Conservation (phyloP, 2,888 invertebrate genomes). For the Drosophila hamatofila region DNA sequence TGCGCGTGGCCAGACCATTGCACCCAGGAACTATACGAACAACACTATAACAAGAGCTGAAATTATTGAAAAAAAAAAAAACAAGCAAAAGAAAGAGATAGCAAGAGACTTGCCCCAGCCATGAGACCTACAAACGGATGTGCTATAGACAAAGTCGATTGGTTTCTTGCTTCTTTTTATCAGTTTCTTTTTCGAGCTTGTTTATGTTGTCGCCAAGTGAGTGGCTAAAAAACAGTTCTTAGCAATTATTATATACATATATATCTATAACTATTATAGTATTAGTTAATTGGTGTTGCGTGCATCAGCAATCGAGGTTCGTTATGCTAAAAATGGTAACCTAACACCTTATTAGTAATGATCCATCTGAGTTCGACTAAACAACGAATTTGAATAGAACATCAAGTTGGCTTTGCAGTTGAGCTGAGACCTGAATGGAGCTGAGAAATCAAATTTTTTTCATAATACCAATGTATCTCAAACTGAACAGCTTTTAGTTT, state of each 20-base stretch:
- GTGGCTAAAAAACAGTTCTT: background rate
- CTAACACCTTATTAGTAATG: too few species aligned
- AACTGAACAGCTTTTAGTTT: background rate
- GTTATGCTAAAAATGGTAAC: background rate
- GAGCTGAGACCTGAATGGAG: background rate
- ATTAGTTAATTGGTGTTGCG: background rate
- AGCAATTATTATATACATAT: conserved; percentile 1
- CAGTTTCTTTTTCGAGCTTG: conserved; percentile 9
- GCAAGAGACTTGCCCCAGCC: background rate
- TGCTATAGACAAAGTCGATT: conserved; percentile 67
- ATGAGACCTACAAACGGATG: conserved; percentile 62
- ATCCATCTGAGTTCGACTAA: background rate
- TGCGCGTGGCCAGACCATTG: conserved; percentile 58
- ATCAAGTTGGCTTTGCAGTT: background rate
- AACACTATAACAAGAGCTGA: conserved; percentile 49
- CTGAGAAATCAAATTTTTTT: background rate
- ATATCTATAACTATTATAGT: background rate
- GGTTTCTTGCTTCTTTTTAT: conserved; percentile 14
- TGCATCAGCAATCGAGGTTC: background rate
- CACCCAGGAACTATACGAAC: conserved; percentile 27
- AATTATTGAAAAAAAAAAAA: conserved; percentile 65
- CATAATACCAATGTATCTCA: background rate
- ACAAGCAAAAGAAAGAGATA: conserved; percentile 22
- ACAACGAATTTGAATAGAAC: background rate
- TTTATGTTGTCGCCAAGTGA: conserved; percentile 13